Base-by-base conservation (phyloP, 2,888 invertebrate genomes). In the Carcina quercana region DNA sequence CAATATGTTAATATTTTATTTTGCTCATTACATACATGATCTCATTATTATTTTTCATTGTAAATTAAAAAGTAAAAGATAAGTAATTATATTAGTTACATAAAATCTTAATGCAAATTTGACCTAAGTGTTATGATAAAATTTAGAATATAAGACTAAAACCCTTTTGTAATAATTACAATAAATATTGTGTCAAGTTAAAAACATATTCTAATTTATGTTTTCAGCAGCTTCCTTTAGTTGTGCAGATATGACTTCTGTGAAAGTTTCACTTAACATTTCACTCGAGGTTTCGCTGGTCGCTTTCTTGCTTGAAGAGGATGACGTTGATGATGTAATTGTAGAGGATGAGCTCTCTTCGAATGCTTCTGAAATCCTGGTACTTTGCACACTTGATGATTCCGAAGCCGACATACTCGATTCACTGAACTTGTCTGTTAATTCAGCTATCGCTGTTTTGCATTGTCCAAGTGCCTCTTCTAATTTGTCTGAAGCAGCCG, bases 211-310 rank as follows among this genome's bases (percentile, higher is more conserved):
- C 22, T 14, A 2, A 24, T 4, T 42, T 57, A 52, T 43, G 42
- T 57, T 65, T 42, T 66, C 64, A 33, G 61, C 52, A 25, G 60
- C 61, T 38, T 63, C 61, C 40, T 50, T 57, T 2, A 65, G 37
- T 38, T 66, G 59, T 1, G 56, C 57, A 17, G 48, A 50, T 10
- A 62, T 53, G n/a, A 11, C 11, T 11, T n/a, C n/a, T n/a, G n/a
- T n/a, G n/a, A n/a, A n/a, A n/a, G n/a, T n/a, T n/a, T 24, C 24
- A 10, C n/a, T n/a, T 3, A 43, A 40, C n/a, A 52, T 36, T 32
- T 58, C 58, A 32, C 43, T 49, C 3, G 48, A 40, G 25, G 50
- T 57, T 28, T 54, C 60, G 35, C 50, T 53, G 1, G 47, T 39
- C 15, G 43, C 40, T 37, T 47, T 55, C 27, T 46, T 37, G n/a